Evolutionary conservation across 2,113 vertebrate species (phyloP), one percentile per base, ranked within the genome.

Genomic region (Gavia stellata): DNA sequence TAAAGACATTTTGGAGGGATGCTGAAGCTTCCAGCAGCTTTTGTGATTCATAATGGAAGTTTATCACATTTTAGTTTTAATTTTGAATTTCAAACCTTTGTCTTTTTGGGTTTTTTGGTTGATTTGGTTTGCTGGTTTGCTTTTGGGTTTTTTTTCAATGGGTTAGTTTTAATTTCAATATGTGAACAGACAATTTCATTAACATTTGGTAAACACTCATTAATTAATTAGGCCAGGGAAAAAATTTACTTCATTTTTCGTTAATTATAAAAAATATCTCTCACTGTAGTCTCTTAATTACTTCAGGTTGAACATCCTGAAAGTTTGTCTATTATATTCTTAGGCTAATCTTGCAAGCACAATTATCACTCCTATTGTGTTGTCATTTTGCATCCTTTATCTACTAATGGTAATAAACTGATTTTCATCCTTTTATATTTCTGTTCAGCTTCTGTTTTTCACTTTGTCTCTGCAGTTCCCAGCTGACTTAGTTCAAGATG

Each of bases 51-150:
- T 44, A 73, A 55, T 38, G 10, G 15, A 81, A 50, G 8, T 36
- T 73, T 55, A 34, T 47, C 6, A 47, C 12, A 55, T 81, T 81
- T 63, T 38, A 49, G 17, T 66, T 81, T 45, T 36, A 55, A 67
- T 49, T 84, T 87, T 72, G 13, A 45, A 23, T 62, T 81, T 77
- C 13, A 68, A 67, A 58, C 1, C 0, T 38, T 75, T 80, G 6
- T 13, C 4, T 29, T 62, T 79, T 20, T 12, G 8, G 5, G 1
- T 1, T 29, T 77, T 84, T 73, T 58, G 1, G 13, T 33, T 77
- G 20, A 3, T 62, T 67, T 47, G 10, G 0, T 1, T 85, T 31
- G 2, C 44, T 78, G 2, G 2, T 55, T 70, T 49, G 5, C 0
- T 63, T 86, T 73, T 28, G 3, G 14, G 52, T 24, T 12, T 36